phyloP scores from a whole-genome alignment of 2,113 vertebrate species.

The Cygnus buccinator region DNA sequence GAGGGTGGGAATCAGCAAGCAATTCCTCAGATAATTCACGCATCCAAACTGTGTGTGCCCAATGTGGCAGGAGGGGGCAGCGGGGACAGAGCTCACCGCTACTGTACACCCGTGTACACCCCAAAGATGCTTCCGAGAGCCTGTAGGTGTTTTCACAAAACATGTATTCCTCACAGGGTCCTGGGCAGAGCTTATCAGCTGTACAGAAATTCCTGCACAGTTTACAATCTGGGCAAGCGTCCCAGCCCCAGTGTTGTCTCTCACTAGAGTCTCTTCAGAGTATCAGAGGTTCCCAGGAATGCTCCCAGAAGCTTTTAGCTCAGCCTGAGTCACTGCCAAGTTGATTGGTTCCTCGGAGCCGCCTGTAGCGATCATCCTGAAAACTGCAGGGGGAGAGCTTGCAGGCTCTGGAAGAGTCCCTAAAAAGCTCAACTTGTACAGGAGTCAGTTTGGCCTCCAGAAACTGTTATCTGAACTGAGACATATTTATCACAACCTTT shows the following conservation, averaged over 20 bases:
- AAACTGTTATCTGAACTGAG: background rate
- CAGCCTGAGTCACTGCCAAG: conserved; percentile 8
- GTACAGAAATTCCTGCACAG: conserved; percentile 24
- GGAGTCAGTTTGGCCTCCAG: background rate
- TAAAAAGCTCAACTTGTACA: background rate
- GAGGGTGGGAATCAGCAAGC: background rate
- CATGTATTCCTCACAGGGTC: background rate
- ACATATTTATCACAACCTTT: conserved; percentile 17
- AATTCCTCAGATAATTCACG: background rate
- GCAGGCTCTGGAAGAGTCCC: background rate
- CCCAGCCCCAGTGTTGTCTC: conserved; percentile 37
- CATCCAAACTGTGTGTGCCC: background rate
- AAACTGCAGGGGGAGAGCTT: background rate
- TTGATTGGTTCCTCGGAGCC: background rate
- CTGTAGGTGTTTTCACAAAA: background rate
- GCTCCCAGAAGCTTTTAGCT: conserved; percentile 49
- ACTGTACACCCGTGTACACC: background rate
- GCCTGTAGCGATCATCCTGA: background rate
- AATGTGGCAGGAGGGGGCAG: background rate
- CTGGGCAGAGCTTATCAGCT: conserved; percentile 12
- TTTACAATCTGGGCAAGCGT: conserved; percentile 47
- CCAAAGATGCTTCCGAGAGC: background rate
- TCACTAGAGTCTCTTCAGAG: background rate
- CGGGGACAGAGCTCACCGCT: background rate
- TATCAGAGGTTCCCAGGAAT: conserved; percentile 55